phyloP scores from a whole-genome alignment of 1,140 invertebrate species.

The Drusus annulatus region DNA sequence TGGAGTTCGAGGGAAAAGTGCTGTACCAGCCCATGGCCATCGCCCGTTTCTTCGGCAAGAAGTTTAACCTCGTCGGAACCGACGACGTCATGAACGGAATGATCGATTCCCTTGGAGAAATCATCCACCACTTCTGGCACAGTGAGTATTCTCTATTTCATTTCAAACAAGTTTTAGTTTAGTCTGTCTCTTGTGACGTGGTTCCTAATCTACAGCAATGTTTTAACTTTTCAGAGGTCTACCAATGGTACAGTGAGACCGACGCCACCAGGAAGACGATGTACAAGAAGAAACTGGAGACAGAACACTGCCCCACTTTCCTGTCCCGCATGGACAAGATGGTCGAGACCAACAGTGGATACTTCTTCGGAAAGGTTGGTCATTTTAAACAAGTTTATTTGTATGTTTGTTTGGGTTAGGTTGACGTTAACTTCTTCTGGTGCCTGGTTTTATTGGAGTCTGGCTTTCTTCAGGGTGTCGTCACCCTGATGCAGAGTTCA shows the following conservation, averaged over 20 bases:
- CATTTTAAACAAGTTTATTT: too few relatives aligned
- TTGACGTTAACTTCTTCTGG: too few relatives aligned
- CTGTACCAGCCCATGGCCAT: constrained; percentile 82
- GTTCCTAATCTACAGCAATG: too few relatives aligned
- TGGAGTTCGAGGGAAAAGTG: constrained; percentile 81
- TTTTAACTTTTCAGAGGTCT: constrained; percentile 21
- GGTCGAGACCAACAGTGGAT: constrained; percentile 64
- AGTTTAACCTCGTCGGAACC: constrained; percentile 61
- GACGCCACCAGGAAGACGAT: constrained; percentile 62
- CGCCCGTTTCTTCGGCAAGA: constrained; percentile 78
- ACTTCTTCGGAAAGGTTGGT: constrained; percentile 64
- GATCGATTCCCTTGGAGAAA: constrained; percentile 63
- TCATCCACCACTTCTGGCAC: constrained; percentile 64
- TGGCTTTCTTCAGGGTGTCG: too few relatives aligned
- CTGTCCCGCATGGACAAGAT: constrained; percentile 65
- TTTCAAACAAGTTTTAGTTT: too few relatives aligned
- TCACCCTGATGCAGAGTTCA: too few relatives aligned
- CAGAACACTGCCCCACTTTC: constrained; percentile 62
- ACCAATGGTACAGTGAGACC: constrained; percentile 54
- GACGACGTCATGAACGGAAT: constrained; percentile 66
- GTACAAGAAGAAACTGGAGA: constrained; percentile 61
- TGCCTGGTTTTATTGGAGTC: too few relatives aligned
- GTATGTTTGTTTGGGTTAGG: too few relatives aligned
- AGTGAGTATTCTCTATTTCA: constrained; percentile 58
- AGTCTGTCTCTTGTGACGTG: too few relatives aligned